Evolutionary conservation across 2,888 invertebrate species (phyloP), one percentile per base, ranked within the genome.

Genomic region (Drosophila putrida): DNA sequence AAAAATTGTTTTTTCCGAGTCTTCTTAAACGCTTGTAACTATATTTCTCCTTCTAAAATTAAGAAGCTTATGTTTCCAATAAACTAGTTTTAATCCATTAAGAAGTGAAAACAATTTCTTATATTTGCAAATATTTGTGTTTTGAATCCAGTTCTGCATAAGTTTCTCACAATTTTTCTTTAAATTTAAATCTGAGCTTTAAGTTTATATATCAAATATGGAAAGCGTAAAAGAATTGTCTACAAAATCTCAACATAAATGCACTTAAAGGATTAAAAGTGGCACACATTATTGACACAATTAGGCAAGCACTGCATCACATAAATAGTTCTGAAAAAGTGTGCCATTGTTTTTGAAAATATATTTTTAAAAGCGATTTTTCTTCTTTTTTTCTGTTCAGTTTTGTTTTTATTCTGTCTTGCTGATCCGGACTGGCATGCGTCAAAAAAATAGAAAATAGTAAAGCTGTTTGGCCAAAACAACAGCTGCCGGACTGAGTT

Each of bases 221-320:
- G 8, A 60, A 47, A 47, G 31, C 15, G 6, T 43, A 11, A 10
- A 5, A 33, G 6, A 20, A 62, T 58, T 35, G 57, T 57, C 15
- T 15, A 36, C 36, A 2, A 41, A 41, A 57, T 36, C 35, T 36
- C 46, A 47, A 51, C 47, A 6, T 35, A 70, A 80, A 70, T 69
- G 71, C 86, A 80, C 83, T 85, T 75, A 85, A 84, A 59, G 72
- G 81, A 74, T 86, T 85, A 80, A 63, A 53, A 55, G 33, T 43
- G 27, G 35, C 57, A 27, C 65, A 68, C 68, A 77, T 72, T 81
- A 79, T 82, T 85, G 79, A 61, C 66, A 65, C 72, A 78, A 74
- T 82, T 80, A 69, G 61, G 39, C 47, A 27, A 41, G 43, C 54
- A 10, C 27, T 10, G 13, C 9, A 15, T 15, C 28, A 5, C 5